Conservation (phyloP, 2,797 vertebrate species). For the Neomorphus geoffroyi region DNA sequence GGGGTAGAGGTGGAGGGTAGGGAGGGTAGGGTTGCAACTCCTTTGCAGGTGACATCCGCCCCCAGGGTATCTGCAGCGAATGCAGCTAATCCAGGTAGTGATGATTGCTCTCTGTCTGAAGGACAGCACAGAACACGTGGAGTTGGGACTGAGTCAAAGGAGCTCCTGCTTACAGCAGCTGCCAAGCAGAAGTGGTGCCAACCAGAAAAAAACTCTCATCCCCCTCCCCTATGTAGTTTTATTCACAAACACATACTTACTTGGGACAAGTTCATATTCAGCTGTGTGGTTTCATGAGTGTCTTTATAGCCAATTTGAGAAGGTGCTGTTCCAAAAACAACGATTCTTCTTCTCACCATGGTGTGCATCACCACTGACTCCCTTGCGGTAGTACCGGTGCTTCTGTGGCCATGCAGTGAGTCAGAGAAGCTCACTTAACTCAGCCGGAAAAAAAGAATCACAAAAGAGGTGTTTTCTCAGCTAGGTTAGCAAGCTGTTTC, state of each 20-base stretch:
- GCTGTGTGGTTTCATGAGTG: background rate
- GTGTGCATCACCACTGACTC: background rate
- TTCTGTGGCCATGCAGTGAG: background rate
- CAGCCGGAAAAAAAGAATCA: background rate
- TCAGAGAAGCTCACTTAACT: background rate
- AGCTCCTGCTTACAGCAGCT: no score
- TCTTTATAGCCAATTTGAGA: background rate
- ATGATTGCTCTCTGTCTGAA: no score
- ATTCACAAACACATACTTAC: background rate
- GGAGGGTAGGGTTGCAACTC: no score
- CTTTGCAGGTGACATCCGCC: no score
- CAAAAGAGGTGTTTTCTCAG: background rate
- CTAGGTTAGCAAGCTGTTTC: background rate
- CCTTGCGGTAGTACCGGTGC: accelerated
- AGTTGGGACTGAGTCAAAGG: no score
- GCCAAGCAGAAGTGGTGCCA: no score
- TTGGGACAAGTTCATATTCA: background rate
- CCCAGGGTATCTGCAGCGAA: no score
- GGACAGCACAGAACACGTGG: no score
- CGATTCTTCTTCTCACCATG: background rate
- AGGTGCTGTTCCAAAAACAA: background rate
- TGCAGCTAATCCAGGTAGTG: no score
- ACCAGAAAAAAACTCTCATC: no score
- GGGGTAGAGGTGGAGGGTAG: no score
- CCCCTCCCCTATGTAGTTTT: no score